Conservation (phyloP, 2,113 vertebrate genomes). For the Psittacula cyanocephala region DNA sequence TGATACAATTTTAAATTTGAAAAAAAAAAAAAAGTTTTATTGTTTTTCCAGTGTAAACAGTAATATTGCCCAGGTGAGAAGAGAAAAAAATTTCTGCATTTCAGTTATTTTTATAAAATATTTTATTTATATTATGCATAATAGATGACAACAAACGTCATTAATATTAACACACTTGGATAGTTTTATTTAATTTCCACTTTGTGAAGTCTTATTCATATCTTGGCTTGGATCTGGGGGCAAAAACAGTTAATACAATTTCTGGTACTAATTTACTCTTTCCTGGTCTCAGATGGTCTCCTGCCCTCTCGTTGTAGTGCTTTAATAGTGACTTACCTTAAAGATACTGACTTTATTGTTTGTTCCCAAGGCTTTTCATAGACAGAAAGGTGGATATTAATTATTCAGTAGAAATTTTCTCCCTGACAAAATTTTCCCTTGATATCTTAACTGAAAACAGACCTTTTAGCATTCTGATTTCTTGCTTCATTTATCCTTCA, state of each 20-base stretch:
- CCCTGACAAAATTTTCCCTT: background rate
- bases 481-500: background rate
- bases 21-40: background rate
- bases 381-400: background rate
- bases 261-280: background rate
- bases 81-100: background rate
- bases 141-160: background rate
- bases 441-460: background rate
- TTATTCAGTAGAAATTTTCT: constrained; percentile 5
- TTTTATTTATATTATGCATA: background rate
- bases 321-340: background rate
- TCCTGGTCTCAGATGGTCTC: background rate
- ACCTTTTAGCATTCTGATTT: background rate
- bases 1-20: background rate
- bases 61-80: background rate
- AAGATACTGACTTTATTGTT: background rate
- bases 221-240: background rate
- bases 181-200: background rate
- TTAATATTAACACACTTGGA: background rate
- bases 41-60: background rate
- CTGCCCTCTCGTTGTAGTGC: background rate
- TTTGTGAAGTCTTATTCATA: background rate
- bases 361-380: background rate
- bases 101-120: background rate
- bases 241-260: background rate